Evolutionary conservation across 2,888 invertebrate genomes (phyloP), one percentile per base, ranked within the genome.

Genomic region (Pocota personata): DNA sequence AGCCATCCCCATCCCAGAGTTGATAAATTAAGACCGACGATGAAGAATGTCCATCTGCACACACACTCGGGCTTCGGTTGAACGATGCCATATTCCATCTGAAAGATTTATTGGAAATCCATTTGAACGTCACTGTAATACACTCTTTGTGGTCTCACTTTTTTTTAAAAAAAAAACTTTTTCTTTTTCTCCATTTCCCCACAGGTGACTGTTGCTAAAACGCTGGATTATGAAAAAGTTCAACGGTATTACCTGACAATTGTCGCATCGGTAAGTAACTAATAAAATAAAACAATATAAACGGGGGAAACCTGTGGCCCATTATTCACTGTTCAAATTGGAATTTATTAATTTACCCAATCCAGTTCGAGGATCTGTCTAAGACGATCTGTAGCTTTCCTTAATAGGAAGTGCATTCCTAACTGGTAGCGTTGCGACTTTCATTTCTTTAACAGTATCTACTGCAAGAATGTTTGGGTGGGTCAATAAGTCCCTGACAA

Each of bases 171-270:
- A 60, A 60, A 37, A 60, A 16, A 60, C 19, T 48, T 43, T 64
- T 73, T 58, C 48, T 5, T 16, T 55, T 40, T 64, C 16, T 67
- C 12, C 62, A n/a, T 58, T 64, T 77, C 50, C 72, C 88, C 87
- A 43, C 87, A 92, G 92, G 96, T 98, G 88, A 97, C 97, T 19
- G 96, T 98, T 76, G 97, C 96, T 90, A 95, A 96, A 89, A 96
- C 95, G 60, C 93, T 98, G 91, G 98, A 98, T 93, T 98, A 96
- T 92, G 98, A 98, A 93, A 95, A 95, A 91, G 96, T 96, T 67
- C 96, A 97, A 93, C 94, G 96, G 91, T 97, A 97, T 93, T 96
- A 96, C 92, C 95, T 98, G 92, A 97, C 97, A 89, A 95, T 98
- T 91, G 95, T 97, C 88, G 97, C 97, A 90, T 96, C 96, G 93